Conservation (phyloP, 2,888 invertebrate species). For the Anoncus sp. region DNA sequence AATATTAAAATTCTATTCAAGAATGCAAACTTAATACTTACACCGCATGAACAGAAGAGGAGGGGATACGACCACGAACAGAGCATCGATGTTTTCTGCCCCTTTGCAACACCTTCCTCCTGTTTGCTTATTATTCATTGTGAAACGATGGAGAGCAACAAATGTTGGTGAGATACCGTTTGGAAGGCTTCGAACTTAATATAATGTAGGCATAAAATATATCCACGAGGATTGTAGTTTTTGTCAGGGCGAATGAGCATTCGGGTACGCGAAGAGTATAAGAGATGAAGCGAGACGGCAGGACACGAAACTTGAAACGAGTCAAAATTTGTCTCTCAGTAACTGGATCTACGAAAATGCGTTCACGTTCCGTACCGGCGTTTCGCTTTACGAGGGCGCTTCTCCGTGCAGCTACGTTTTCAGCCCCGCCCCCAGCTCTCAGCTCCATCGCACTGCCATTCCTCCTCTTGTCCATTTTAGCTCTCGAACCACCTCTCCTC, state of each 20-base stretch:
- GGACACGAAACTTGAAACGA: conserved; percentile 65
- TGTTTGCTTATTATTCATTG: conserved; percentile 41
- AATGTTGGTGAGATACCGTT: conserved; percentile 42
- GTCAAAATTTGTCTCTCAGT: conserved; percentile 69
- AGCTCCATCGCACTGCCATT: conserved; percentile 49
- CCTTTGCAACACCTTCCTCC: conserved; percentile 3
- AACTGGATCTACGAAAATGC: conserved; percentile 70
- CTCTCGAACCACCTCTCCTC: conserved; percentile 50
- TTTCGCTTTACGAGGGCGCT: conserved; percentile 66
- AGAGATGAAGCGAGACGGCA: conserved; percentile 52
- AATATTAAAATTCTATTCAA: not conserved
- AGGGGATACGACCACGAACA: not conserved
- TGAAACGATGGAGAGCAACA: conserved; percentile 19
- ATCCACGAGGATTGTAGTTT: conserved; percentile 48
- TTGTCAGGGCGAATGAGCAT: conserved; percentile 47
- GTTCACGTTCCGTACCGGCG: conserved; percentile 66
- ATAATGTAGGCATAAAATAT: conserved; percentile 45
- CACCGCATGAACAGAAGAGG: not conserved
- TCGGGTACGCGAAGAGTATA: conserved; percentile 30
- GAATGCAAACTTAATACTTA: conserved; percentile 21
- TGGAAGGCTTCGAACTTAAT: conserved; percentile 45
- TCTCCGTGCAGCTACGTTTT: conserved; percentile 65
- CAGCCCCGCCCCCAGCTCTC: conserved; percentile 43
- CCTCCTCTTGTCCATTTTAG: conserved; percentile 56
- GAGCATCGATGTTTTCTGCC: not conserved